Evolutionary conservation across 1,140 invertebrate genomes (phyloP), one percentile per base, ranked within the genome.

Genomic region (Nixonia krombeini): DNA sequence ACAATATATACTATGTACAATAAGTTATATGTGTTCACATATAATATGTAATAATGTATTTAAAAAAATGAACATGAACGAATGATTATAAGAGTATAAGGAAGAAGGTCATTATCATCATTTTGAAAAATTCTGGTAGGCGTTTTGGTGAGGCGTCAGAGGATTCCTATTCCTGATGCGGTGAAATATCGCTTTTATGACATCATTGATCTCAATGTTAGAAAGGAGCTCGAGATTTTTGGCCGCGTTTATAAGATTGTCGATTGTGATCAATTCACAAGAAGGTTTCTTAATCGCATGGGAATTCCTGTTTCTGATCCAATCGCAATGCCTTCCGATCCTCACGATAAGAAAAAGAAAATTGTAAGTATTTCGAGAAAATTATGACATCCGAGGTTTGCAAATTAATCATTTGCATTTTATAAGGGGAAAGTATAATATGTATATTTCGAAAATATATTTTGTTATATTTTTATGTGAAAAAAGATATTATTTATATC

Each of bases 231-330:
- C 0, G 89, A 89, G 46, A 87, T 95, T 56, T 94, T 89, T 78
- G 92, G 92, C 0, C 90, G 91, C 83, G 87, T 89, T 13, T 94
- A 94, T 76, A 92, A 91, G 82, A 92, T 97, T 18, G 90, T 90
- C 0, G 88, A 91, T 61, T 96, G 94, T 78, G 93, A 97, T 76
- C 87, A 90, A 55, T 97, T 96, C 75, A 96, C 95, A 0, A 84
- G 93, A 62, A 89, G 88, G 33, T 97, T 96, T 81, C 83, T 97
- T 2, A 93, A 91, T 76, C 89, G 92, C 16, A 87, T 93, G 46
- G 96, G 96, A 9, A 93, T 97, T 31, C 83, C 89, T 28, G 92
- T 97, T 12, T 90, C 92, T 0, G 89, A 93, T 80, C 88, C 91
- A 0, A 85, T 92, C 28, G 75, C 86, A 16, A 83, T 86, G 63